Conservation (phyloP, 2,888 invertebrate species). For the Criorhina ranunculi region DNA sequence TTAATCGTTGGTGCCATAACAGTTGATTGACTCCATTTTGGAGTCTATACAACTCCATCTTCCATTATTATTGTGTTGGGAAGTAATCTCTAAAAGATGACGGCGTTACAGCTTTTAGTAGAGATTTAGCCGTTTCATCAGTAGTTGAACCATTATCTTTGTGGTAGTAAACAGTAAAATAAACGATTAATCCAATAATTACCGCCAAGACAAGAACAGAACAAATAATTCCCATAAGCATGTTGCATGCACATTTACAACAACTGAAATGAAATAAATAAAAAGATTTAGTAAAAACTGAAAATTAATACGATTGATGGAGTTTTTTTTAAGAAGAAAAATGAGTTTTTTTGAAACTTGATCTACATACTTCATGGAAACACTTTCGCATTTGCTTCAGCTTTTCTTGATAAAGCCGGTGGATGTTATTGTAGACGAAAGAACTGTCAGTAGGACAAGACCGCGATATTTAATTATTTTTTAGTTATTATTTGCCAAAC, state of each 20-base stretch:
- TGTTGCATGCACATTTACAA: slow-evolving; percentile 81
- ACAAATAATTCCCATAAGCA: slow-evolving; percentile 80
- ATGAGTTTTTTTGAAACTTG: too few species aligned
- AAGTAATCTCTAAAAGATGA: slow-evolving; percentile 79
- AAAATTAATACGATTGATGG: too few species aligned
- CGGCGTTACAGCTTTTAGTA: slow-evolving; percentile 78
- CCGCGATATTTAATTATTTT: too few species aligned
- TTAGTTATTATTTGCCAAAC: too few species aligned
- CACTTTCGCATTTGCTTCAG: too few species aligned
- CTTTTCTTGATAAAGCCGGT: too few species aligned
- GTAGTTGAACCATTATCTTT: slow-evolving; percentile 77
- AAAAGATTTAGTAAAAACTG: too few species aligned
- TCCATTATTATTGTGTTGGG: slow-evolving; percentile 19
- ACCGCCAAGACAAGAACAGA: slow-evolving; percentile 79
- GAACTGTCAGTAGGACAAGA: too few species aligned
- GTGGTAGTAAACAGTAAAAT: slow-evolving; percentile 81
- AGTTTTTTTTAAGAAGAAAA: too few species aligned
- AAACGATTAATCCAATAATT: slow-evolving; percentile 82
- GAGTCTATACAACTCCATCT: neutral
- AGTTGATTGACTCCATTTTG: neutral
- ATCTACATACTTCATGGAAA: too few species aligned
- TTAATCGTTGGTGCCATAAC: slow-evolving; percentile 32
- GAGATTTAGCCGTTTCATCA: slow-evolving; percentile 69
- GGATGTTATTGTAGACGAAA: too few species aligned
- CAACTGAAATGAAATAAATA: slow-evolving; percentile 79